Evolutionary conservation across 2,797 vertebrate species (phyloP).

Genomic region (Coracias cyanogaster): DNA sequence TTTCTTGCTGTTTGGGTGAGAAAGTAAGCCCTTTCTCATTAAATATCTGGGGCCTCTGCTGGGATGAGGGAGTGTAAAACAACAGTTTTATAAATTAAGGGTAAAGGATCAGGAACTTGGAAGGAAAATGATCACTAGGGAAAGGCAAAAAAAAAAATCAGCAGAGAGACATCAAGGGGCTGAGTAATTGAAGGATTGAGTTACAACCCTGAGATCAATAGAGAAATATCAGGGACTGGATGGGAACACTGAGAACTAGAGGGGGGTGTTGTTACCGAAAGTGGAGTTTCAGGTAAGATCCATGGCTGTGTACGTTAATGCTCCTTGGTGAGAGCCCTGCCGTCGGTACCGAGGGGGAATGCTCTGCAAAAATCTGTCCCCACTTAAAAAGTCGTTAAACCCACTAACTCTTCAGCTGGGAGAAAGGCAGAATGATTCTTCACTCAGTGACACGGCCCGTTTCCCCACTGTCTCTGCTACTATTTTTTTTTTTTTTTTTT

Average conservation of each 20-base stretch:
- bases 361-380: neutral
- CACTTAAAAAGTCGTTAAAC: neutral
- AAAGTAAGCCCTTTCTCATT: neutral
- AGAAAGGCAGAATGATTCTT: neutral
- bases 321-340: neutral
- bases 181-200: conserved; percentile 66
- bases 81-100: conserved; percentile 27
- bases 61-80: neutral
- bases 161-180: conserved; percentile 33
- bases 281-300: neutral
- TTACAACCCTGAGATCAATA: conserved; percentile 49
- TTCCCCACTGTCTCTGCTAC: neutral
- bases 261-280: neutral
- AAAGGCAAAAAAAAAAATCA: neutral
- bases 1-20: neutral
- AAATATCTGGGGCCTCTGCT: neutral
- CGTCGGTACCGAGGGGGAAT: neutral
- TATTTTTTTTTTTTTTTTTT: neutral
- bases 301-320: neutral
- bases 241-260: neutral
- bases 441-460: neutral
- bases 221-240: conserved; percentile 12
- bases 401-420: neutral
- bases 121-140: conserved; percentile 30
- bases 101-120: conserved; percentile 24